Percentiles rank a stretch among this genome's conserved stretches.
Evolutionary conservation across 2,888 invertebrate species (phyloP).

Genomic region (Miltochrista miniata): DNA sequence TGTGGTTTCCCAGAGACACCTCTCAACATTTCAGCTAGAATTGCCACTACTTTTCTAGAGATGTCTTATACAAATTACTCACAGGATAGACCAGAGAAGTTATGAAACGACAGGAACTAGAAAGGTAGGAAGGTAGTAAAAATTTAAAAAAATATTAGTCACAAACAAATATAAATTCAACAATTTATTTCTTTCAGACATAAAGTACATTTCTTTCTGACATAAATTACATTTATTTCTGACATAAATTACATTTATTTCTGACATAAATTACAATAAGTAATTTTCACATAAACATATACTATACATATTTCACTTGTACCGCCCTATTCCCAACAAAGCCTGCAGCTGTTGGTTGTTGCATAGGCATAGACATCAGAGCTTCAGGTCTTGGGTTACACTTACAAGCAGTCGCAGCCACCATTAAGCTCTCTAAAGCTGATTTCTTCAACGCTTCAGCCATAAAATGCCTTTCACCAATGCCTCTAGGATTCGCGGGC

Average conservation of each 20-base stretch:
- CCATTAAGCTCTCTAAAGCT: slow-evolving; percentile 47
- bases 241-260: slow-evolving; percentile 6
- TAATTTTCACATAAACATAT: not conserved
- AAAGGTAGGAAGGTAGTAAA: no score
- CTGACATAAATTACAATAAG: slow-evolving; percentile 3
- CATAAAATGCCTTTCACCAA: slow-evolving; percentile 37
- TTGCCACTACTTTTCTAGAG: no score
- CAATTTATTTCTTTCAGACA: no score
- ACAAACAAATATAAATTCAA: no score
- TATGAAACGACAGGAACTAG: no score
- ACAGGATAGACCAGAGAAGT: no score
- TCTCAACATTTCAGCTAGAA: no score
- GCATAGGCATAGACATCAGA: slow-evolving; percentile 11
- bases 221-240: slow-evolving; percentile 6
- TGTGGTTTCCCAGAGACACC: no score
- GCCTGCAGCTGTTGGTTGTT: slow-evolving; percentile 9
- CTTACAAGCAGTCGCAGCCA: slow-evolving; percentile 41
- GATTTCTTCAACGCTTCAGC: slow-evolving; percentile 48
- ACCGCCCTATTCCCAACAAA: slow-evolving; percentile 15
- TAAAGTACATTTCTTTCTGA: no score
- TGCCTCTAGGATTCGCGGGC: slow-evolving; percentile 25
- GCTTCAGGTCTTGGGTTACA: slow-evolving; percentile 5
- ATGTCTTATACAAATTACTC: no score
- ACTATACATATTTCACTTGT: slow-evolving; percentile 16
- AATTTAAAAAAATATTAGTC: no score